Percentiles rank a stretch among this genome's conserved stretches.
These are phyloP conservation scores for Lapara coniferarum DNA, from an alignment of 2,888 invertebrate species.

Conservation along the genomic window DNA sequence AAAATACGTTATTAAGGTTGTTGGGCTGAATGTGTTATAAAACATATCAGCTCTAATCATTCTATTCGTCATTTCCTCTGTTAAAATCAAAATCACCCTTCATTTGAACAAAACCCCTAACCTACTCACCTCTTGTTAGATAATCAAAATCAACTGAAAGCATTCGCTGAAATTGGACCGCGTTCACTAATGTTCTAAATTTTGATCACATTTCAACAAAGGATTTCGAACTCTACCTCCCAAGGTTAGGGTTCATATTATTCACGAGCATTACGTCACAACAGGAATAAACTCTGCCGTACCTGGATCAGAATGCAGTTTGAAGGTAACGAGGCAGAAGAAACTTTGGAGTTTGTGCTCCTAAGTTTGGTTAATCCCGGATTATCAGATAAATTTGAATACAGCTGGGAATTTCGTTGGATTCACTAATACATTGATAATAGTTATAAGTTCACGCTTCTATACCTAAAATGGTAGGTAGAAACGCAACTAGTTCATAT, in stretches of 20 bases:
- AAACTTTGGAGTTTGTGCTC: neutral
- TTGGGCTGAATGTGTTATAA: too few species aligned
- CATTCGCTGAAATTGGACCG: constrained; percentile 13
- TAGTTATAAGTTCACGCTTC: too few species aligned
- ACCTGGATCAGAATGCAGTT: constrained; percentile 23
- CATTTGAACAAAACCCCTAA: neutral
- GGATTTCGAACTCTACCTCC: neutral
- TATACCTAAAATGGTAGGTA: too few species aligned
- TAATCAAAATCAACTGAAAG: constrained; percentile 13
- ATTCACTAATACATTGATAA: neutral
- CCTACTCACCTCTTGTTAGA: neutral
- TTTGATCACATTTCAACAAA: neutral
- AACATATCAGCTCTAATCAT: too few species aligned
- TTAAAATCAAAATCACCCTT: neutral
- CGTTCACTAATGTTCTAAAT: constrained; percentile 8
- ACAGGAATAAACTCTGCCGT: constrained; percentile 17
- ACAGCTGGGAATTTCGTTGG: neutral
- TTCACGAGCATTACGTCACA: neutral
- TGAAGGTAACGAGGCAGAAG: constrained; percentile 18
- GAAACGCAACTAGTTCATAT: too few species aligned
- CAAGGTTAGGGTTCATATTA: neutral
- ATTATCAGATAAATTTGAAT: neutral
- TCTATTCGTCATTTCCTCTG: too few species aligned
- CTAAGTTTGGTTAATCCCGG: constrained; percentile 19
- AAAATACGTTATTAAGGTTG: too few species aligned